These are phyloP conservation scores for Heliocidaris tuberculata DNA, from an alignment of 35 echinoderm and acorn worm species.

Conservation along the genomic window DNA sequence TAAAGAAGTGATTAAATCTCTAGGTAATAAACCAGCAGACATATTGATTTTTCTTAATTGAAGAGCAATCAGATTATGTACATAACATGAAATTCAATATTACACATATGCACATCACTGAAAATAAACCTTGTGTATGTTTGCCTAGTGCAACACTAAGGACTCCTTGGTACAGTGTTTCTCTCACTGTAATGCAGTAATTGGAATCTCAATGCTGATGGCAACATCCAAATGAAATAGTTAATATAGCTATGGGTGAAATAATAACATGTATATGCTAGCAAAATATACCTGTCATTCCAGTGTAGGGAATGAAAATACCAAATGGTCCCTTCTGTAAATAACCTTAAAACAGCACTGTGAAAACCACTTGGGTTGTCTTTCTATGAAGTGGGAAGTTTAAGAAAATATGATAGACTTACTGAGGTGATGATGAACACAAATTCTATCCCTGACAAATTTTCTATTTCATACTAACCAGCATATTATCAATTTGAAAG, in stretches of 20 bases:
- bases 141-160: background rate
- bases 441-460: too few species aligned
- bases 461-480: too few species aligned
- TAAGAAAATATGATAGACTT: background rate
- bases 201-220: slow-evolving; percentile 1
- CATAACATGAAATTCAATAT: slow-evolving; percentile 13
- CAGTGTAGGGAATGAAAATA: background rate
- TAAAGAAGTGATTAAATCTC: background rate
- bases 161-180: background rate
- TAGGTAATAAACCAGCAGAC: background rate
- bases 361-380: background rate
- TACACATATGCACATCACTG: background rate
- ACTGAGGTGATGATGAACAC: background rate
- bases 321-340: background rate
- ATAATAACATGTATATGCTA: background rate
- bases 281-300: background rate
- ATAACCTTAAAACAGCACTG: background rate
- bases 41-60: background rate
- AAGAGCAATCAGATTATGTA: background rate
- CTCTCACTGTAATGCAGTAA: background rate
- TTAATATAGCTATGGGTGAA: background rate
- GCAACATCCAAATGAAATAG: background rate
- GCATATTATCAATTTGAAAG: too few species aligned
- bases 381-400: background rate
- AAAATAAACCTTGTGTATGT: background rate